Evolutionary conservation across 1,140 invertebrate genomes (phyloP), one percentile per base, ranked within the genome.

Genomic region (Leptonema lineaticorne): DNA sequence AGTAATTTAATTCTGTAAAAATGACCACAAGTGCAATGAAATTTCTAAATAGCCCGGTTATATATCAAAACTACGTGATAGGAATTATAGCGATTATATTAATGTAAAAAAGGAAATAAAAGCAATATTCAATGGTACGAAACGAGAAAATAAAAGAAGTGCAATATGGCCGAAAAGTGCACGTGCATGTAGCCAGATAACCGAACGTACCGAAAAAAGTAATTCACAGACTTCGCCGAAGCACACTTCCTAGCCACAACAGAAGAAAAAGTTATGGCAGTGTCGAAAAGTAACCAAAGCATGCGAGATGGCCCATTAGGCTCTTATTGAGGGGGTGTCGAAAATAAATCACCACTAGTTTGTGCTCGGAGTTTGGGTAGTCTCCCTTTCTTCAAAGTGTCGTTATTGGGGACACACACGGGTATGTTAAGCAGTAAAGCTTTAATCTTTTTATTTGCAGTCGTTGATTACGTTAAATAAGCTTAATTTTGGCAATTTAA

Each of bases 361-460:
- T 33, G 58, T 57, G 37, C 37, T 20, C 26, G 24, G 48, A 63
- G 48, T n/a, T n/a, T n/a, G n/a, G n/a, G n/a, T n/a, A n/a, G n/a
- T 62, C 20, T 45, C 16, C 28, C 58, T 48, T 27, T 37, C 11
- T 63, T 37, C 69, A 18, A 30, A n/a, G n/a, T n/a, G n/a, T n/a
- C n/a, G n/a, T n/a, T n/a, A n/a, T n/a, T 46, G 37, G 18, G 46
- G 63, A 69, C 67, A 72, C 71, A 69, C 59, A 58, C 64, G 68
- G 50, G 69, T 68, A 69, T 72, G 68, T 64, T 69, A 72, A 69
- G 71, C 67, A 72, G 68, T 72, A 69, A 69, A 72, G 70, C 70
- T 58, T 18, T 72, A 72, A 72, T 72, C 71, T 72, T 72, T 72
- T 72, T 72, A 72, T 72, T 72, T 69, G 65, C 64, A 45, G 41